Evolutionary conservation across 2,888 invertebrate genomes (phyloP).

Genomic region (Pachycephus smyrnensis): DNA sequence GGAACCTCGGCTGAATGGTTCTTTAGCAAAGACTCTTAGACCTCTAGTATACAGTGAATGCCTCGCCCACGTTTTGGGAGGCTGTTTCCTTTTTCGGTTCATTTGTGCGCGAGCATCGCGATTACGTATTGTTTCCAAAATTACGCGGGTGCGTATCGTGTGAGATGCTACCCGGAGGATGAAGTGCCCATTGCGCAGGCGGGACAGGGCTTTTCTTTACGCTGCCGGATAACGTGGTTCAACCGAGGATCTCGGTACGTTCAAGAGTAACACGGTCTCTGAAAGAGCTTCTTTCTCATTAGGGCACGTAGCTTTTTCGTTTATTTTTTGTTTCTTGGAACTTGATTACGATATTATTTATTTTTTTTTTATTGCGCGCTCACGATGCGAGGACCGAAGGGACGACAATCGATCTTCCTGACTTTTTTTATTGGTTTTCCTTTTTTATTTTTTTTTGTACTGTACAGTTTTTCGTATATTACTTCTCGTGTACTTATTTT

Average conservation of each 20-base stretch:
- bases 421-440: conserved; percentile 5
- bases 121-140: not conserved
- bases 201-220: conserved; percentile 51
- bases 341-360: not conserved
- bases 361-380: conserved; percentile 21
- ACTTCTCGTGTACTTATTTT: not conserved
- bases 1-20: no score
- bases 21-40: no score
- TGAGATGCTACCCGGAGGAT: conserved; percentile 2
- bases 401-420: not conserved
- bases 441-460: no score
- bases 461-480: conserved; percentile 1
- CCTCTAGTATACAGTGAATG: no score
- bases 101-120: not conserved
- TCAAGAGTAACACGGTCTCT: conserved; percentile 66
- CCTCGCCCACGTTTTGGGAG: no score
- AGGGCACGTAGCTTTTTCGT: conserved; percentile 48
- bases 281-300: conserved; percentile 49
- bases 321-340: conserved; percentile 29
- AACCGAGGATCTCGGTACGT: conserved; percentile 54
- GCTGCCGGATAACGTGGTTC: conserved; percentile 63
- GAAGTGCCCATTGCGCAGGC: conserved; percentile 63
- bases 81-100: not conserved
- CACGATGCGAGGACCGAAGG: conserved; percentile 34
- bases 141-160: conserved; percentile 14